These are phyloP conservation scores for Cepaea hortensis DNA, from an alignment of 2,888 invertebrate genomes.

Conservation along the genomic window DNA sequence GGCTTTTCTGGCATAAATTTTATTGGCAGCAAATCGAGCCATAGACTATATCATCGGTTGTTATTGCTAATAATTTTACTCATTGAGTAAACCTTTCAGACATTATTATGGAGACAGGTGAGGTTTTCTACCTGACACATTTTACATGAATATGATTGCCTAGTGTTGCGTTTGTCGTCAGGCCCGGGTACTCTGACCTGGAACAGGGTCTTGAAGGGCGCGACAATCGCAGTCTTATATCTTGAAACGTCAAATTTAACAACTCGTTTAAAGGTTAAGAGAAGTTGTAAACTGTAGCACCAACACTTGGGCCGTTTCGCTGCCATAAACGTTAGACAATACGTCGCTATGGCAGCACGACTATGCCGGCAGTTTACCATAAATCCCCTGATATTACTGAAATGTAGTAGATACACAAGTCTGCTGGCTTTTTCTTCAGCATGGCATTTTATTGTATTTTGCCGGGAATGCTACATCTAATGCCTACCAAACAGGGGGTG, in stretches of 20 bases:
- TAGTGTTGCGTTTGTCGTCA: background rate
- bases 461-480: background rate
- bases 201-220: background rate
- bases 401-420: background rate
- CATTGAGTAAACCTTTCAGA: background rate
- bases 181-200: background rate
- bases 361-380: constrained; percentile 12
- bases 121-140: background rate
- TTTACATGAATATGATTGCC: background rate
- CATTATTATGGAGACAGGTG: background rate
- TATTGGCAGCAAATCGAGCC: too few relatives aligned
- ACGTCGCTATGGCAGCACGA: constrained; percentile 30
- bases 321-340: constrained; percentile 29
- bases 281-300: constrained; percentile 24
- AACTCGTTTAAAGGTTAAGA: constrained; percentile 20
- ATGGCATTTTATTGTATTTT: background rate
- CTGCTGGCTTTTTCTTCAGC: background rate
- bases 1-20: too few relatives aligned
- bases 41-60: too few relatives aligned
- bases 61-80: too few relatives aligned
- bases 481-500: background rate
- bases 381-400: background rate
- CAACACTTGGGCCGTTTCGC: constrained; percentile 2
- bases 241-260: constrained; percentile 20
- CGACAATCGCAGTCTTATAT: background rate